Conservation (phyloP, 2,888 invertebrate species). For the Junonia oenone region DNA sequence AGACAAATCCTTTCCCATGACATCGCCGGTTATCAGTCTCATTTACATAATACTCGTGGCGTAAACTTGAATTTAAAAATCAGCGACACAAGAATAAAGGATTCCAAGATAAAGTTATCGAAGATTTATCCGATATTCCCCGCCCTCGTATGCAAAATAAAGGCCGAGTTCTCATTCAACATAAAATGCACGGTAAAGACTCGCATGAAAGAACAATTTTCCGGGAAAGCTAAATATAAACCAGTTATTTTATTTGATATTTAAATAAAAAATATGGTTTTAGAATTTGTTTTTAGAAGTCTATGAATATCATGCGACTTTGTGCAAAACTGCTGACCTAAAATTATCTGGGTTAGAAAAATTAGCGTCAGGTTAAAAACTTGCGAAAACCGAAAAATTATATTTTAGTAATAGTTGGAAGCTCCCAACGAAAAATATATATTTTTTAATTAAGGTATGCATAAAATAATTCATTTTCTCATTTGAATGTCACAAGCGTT, state of each 20-base stretch:
- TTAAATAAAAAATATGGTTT: background rate
- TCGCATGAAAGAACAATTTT: background rate
- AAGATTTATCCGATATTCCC: slow-evolving; percentile 46
- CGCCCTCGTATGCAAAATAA: slow-evolving; percentile 49
- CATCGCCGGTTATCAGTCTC: slow-evolving; percentile 16
- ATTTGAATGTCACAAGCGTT: too few species aligned
- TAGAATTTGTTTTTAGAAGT: background rate
- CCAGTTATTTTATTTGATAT: background rate
- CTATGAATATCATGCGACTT: background rate
- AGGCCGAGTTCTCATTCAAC: slow-evolving; percentile 26
- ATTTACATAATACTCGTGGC: slow-evolving; percentile 23
- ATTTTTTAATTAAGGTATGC: too few species aligned
- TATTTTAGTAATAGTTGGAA: background rate
- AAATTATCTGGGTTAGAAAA: background rate
- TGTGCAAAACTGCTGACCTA: background rate
- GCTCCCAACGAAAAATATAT: too few species aligned
- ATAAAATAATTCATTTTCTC: too few species aligned
- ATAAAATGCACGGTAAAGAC: slow-evolving; percentile 20
- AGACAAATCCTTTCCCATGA: slow-evolving; percentile 6
- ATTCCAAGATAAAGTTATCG: slow-evolving; percentile 54
- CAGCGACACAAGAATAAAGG: slow-evolving; percentile 38
- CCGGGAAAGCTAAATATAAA: background rate
- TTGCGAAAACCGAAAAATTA: background rate
- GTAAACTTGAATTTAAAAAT: slow-evolving; percentile 50
- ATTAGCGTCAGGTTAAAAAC: background rate